Percentiles rank a stretch among this genome's conserved stretches.
Evolutionary conservation across 2,888 invertebrate species (phyloP).

Genomic region (Troides helena): DNA sequence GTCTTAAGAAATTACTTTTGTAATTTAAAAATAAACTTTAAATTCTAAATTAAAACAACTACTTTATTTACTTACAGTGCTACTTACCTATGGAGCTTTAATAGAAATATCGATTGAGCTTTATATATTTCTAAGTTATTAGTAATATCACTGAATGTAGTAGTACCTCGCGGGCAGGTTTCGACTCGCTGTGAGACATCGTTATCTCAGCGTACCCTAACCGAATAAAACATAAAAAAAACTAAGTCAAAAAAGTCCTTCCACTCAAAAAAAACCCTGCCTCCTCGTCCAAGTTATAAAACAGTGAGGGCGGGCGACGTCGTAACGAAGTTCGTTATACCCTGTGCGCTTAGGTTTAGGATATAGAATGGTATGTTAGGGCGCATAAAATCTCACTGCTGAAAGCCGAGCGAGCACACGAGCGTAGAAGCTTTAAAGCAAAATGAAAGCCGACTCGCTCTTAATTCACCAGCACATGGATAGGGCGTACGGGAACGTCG

Average conservation of each 20-base stretch:
- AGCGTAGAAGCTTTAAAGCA: slow-evolving; percentile 76
- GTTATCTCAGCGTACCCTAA: slow-evolving; percentile 78
- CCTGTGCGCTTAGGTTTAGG: slow-evolving; percentile 58
- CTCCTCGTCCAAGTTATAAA: slow-evolving; percentile 77
- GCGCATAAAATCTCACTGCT: slow-evolving; percentile 57
- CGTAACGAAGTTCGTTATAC: slow-evolving; percentile 51
- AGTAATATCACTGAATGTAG: slow-evolving; percentile 41
- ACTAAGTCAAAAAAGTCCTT: slow-evolving; percentile 79
- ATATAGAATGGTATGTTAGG: slow-evolving; percentile 57
- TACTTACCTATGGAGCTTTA: not conserved
- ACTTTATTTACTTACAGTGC: not conserved
- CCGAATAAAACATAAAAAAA: slow-evolving; percentile 79
- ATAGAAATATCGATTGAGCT: not conserved
- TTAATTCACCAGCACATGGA: slow-evolving; percentile 77
- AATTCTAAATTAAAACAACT: not conserved
- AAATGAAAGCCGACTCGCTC: slow-evolving; percentile 80
- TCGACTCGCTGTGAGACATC: slow-evolving; percentile 69
- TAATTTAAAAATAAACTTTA: not conserved
- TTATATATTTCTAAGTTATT: not conserved
- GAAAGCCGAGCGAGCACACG: slow-evolving; percentile 78
- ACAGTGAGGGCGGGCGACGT: slow-evolving; percentile 62
- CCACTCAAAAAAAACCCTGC: slow-evolving; percentile 76
- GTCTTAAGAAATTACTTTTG: slow-evolving; percentile 63
- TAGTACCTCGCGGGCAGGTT: slow-evolving; percentile 59
- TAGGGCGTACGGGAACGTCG: slow-evolving; percentile 63